phyloP scores from a whole-genome alignment of 2,113 vertebrate genomes.

The Macquaria australasica region DNA sequence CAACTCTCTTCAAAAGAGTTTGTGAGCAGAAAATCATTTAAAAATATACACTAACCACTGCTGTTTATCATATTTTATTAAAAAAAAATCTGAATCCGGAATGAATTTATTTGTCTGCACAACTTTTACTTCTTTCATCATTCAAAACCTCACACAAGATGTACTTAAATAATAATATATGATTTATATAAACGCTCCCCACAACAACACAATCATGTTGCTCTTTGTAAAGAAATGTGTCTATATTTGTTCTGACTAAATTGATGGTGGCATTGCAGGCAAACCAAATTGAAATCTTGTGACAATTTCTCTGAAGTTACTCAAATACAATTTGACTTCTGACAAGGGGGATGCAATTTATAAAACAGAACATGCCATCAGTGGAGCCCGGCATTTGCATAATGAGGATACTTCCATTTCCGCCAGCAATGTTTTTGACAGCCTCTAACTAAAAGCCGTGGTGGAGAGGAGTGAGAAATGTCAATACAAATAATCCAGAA shows the following conservation, averaged over 20 bases:
- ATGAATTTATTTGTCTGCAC: slow-evolving; percentile 87
- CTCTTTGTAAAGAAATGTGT: slow-evolving; percentile 88
- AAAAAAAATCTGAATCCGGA: slow-evolving; percentile 84
- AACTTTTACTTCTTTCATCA: slow-evolving; percentile 81
- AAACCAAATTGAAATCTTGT: slow-evolving; percentile 91
- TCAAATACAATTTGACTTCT: slow-evolving; percentile 97
- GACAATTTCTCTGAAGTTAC: slow-evolving; percentile 95
- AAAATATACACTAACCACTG: slow-evolving; percentile 92
- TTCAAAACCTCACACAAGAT: slow-evolving; percentile 70
- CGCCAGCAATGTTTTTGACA: slow-evolving; percentile 92
- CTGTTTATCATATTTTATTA: slow-evolving; percentile 96
- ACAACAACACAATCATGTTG: slow-evolving; percentile 87
- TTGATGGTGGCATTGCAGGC: slow-evolving; percentile 88
- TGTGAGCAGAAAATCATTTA: slow-evolving; percentile 88
- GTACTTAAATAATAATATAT: slow-evolving; percentile 84
- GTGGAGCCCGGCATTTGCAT: slow-evolving; percentile 92
- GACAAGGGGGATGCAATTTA: slow-evolving; percentile 95
- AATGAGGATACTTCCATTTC: slow-evolving; percentile 95
- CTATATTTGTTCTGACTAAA: slow-evolving; percentile 90
- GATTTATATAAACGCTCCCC: slow-evolving; percentile 86
- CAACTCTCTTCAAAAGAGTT: slow-evolving; percentile 77
- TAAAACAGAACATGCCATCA: slow-evolving; percentile 96
- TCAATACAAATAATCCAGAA: slow-evolving; percentile 87
- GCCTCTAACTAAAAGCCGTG: slow-evolving; percentile 86
- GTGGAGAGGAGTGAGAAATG: slow-evolving; percentile 86